Conservation (phyloP, 2,888 invertebrate species). For the Sarcophaga subvicina region DNA sequence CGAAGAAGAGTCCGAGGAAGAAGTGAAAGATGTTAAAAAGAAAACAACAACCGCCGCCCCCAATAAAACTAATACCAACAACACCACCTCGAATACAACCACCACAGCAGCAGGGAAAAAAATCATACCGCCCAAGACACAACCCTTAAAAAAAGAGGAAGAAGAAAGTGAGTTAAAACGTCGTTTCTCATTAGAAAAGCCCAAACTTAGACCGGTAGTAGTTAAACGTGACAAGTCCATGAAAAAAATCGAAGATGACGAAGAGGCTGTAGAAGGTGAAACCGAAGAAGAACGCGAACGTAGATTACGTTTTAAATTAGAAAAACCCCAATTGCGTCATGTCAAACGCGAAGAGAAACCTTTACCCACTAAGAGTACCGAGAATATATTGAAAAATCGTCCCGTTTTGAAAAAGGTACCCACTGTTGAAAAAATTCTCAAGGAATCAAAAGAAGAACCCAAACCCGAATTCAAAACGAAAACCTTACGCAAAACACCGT, state of each 20-base stretch:
- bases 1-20: constrained; percentile 71
- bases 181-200: constrained; percentile 80
- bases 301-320: constrained; percentile 79
- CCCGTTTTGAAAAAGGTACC: constrained; percentile 81
- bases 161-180: constrained; percentile 80
- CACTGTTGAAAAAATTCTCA: constrained; percentile 79
- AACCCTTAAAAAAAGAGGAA: constrained; percentile 74
- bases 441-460: constrained; percentile 78
- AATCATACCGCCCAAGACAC: constrained; percentile 63
- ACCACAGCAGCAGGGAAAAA: constrained; percentile 70
- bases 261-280: constrained; percentile 77
- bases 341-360: constrained; percentile 81
- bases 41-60: constrained; percentile 55
- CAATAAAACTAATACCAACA: constrained; percentile 13
- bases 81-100: constrained; percentile 25
- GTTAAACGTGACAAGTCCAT: constrained; percentile 80
- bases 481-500: constrained; percentile 79
- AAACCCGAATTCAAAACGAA: constrained; percentile 81
- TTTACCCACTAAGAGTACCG: constrained; percentile 79
- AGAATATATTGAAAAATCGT: constrained; percentile 79
- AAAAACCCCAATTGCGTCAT: constrained; percentile 80
- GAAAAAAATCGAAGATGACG: constrained; percentile 79
- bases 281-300: constrained; percentile 79
- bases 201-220: constrained; percentile 79
- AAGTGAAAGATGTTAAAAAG: constrained; percentile 71